These are phyloP conservation scores for Pentamera pediparva DNA, from an alignment of 53 echinoderm and acorn worm species.

Conservation along the genomic window DNA sequence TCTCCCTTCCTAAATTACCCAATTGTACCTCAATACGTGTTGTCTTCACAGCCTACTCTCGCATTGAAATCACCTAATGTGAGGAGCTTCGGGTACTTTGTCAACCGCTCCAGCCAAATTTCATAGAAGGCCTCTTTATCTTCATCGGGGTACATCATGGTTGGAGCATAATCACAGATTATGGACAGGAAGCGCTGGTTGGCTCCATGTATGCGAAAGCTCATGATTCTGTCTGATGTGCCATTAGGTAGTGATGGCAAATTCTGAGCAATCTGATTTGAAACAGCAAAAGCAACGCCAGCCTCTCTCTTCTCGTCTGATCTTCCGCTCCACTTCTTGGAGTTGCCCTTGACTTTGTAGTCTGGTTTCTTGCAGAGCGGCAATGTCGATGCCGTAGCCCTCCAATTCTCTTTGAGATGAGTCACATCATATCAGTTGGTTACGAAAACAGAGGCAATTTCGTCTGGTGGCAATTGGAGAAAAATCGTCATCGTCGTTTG, in stretches of 20 bases:
- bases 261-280: conserved; percentile 12
- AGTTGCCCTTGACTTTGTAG: conserved; percentile 1
- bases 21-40: not conserved
- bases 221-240: not conserved
- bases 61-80: conserved; percentile 57
- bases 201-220: not conserved
- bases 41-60: conserved; percentile 34
- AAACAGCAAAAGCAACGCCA: conserved; percentile 33
- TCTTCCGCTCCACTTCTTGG: conserved; percentile 15
- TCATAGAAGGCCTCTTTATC: conserved; percentile 39
- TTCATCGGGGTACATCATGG: conserved; percentile 28
- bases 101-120: conserved; percentile 1
- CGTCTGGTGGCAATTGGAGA: no score
- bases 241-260: conserved; percentile 7
- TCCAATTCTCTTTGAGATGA: no score
- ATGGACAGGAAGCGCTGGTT: not conserved
- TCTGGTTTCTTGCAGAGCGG: conserved; percentile 37
- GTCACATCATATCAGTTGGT: no score
- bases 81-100: conserved; percentile 23
- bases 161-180: conserved; percentile 43
- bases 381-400: conserved; percentile 21
- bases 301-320: not conserved
- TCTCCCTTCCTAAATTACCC: conserved; percentile 42
- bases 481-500: no score
- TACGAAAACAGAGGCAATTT: no score